Evolutionary conservation across 2,113 vertebrate genomes (phyloP), one percentile per base, ranked within the genome.

Genomic region (Australoheros scitulus): DNA sequence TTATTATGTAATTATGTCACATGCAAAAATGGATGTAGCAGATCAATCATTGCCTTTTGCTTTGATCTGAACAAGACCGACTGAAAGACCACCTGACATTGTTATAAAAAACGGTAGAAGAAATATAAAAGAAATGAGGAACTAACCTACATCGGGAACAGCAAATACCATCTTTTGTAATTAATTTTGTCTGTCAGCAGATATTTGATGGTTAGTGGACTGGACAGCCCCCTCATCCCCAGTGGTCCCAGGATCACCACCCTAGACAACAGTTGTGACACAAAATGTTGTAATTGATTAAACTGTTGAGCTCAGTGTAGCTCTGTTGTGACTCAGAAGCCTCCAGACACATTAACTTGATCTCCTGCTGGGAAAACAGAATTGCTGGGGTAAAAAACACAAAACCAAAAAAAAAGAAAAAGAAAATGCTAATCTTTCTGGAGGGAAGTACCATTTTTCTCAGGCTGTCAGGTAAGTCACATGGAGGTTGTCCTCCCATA

Each of bases 271-370:
- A 41, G 68, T 32, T 18, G 4, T 79, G 80, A 83, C 65, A 58
- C 74, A 61, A 17, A 64, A 38, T 58, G 57, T 26, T 82, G 36
- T 38, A 60, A 61, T 6, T 78, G 36, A 59, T 80, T 80, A 32
- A 90, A 82, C 32, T 38, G 58, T 61, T 87, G 20, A 24, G 72
- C 47, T 80, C 64, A 79, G 34, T 22, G 4, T 60, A 43, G 50
- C 20, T 43, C 63, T 17, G 58, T 38, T 76, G 34, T 90, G 88
- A 78, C 43, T 90, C 80, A 83, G 57, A 76, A 29, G 82, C 59
- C 55, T 80, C 47, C 43, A 74, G 47, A 58, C 52, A 70, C 72
- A 83, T 87, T 43, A 47, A 29, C 38, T 64, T 29, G 22, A 84
- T 29, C n/a, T 6, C 70, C 15, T 43, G 72, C 70, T 63, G 76